Conservation (phyloP, 2,888 invertebrate species). For the Sturmia bella region DNA sequence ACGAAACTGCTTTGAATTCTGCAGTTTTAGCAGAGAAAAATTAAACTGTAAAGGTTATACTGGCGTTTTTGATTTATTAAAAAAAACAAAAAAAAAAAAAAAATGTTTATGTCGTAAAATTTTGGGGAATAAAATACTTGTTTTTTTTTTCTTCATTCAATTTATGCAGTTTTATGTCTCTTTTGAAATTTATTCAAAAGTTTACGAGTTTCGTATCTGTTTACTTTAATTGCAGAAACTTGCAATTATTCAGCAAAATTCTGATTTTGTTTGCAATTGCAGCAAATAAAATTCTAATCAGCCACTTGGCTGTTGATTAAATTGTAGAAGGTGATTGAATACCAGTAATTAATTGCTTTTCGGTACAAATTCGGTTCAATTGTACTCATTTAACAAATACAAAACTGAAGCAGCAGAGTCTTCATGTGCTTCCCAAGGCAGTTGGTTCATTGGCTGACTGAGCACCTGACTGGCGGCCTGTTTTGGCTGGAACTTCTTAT, state of each 20-base stretch:
- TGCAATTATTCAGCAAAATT: neutral
- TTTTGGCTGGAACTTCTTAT: constrained; percentile 41
- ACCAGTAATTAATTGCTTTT: neutral
- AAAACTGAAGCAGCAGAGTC: neutral
- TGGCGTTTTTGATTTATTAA: too few relatives aligned
- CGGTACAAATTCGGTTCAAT: constrained; percentile 49
- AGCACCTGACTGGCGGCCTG: constrained; percentile 12
- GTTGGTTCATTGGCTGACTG: neutral
- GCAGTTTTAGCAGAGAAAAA: too few relatives aligned
- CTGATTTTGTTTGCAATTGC: neutral
- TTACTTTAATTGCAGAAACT: neutral
- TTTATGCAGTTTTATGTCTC: too few relatives aligned
- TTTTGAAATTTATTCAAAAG: too few relatives aligned
- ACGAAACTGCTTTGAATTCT: neutral
- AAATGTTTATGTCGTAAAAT: too few relatives aligned
- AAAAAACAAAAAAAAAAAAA: too few relatives aligned
- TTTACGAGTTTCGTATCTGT: too few relatives aligned
- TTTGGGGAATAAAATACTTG: too few relatives aligned
- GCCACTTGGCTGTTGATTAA: neutral
- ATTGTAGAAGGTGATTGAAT: neutral
- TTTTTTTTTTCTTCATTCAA: too few relatives aligned
- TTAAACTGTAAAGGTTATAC: too few relatives aligned
- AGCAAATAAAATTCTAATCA: neutral
- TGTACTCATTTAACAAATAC: constrained; percentile 12
- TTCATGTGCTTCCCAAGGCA: constrained; percentile 6